Conservation (phyloP, 2,888 invertebrate genomes). For the Drosophila picticornis region DNA sequence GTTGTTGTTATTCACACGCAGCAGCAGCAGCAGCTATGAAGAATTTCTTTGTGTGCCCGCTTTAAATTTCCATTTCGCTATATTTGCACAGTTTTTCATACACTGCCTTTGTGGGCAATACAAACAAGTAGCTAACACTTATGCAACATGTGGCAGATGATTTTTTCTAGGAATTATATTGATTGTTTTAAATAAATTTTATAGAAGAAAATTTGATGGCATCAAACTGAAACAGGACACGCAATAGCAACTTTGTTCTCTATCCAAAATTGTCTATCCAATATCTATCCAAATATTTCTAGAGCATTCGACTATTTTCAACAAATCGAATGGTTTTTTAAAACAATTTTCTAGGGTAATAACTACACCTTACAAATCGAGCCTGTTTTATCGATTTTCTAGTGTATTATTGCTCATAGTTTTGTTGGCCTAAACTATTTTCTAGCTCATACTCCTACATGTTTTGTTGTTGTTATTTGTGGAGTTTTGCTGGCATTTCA, state of each 20-base stretch:
- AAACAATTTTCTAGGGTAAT: too few relatives aligned
- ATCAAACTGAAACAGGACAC: background rate
- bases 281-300: too few relatives aligned
- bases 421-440: background rate
- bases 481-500: slow-evolving; percentile 36
- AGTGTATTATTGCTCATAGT: slow-evolving; percentile 20
- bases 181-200: background rate
- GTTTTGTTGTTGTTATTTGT: slow-evolving; percentile 18
- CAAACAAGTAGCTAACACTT: background rate
- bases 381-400: too few relatives aligned
- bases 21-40: slow-evolving; percentile 11
- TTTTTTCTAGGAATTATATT: background rate
- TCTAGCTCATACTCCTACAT: slow-evolving; percentile 24
- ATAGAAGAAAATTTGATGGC: background rate
- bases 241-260: background rate
- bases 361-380: too few relatives aligned
- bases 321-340: too few relatives aligned
- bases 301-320: too few relatives aligned
- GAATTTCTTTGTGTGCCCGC: slow-evolving; percentile 37
- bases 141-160: too few relatives aligned
- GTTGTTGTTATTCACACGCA: slow-evolving; percentile 50
- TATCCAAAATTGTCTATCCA: too few relatives aligned
- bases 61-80: slow-evolving; percentile 19
- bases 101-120: slow-evolving; percentile 3
- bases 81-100: slow-evolving; percentile 14